Evolutionary conservation across 2,113 vertebrate genomes (phyloP).

Genomic region (Hypocryptadius cinnamomeus): DNA sequence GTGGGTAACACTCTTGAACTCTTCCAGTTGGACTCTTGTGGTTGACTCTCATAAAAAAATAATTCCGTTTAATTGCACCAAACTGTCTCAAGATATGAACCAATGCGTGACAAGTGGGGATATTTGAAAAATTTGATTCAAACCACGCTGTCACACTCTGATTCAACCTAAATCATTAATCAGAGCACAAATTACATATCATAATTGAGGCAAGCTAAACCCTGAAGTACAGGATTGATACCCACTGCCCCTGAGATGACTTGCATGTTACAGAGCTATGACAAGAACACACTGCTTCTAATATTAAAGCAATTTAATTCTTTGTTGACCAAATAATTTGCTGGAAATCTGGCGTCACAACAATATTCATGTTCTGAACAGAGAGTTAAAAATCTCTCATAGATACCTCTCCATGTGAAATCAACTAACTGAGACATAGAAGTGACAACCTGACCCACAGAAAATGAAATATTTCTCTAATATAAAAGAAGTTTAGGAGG

Average conservation of each 20-base stretch:
- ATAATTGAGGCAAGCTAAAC: not conserved
- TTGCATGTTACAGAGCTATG: not conserved
- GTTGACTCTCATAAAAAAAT: not conserved
- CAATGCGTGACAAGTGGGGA: not conserved
- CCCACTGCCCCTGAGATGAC: not conserved
- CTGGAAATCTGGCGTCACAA: not conserved
- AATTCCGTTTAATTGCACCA: not conserved
- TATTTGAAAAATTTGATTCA: not conserved
- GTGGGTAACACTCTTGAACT: not conserved
- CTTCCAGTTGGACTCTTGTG: not conserved
- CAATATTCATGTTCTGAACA: not conserved
- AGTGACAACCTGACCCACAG: not conserved
- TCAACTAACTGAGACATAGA: not conserved
- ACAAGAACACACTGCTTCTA: not conserved
- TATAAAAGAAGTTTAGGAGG: not conserved
- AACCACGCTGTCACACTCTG: not conserved
- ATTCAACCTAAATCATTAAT: not conserved
- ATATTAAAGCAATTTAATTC: not conserved
- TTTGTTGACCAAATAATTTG: not conserved
- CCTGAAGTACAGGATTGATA: not conserved
- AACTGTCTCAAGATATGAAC: not conserved
- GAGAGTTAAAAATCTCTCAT: not conserved
- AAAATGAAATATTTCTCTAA: not conserved
- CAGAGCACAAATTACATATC: not conserved
- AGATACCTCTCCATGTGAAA: not conserved